A percentile compares a stretch with the other conserved stretches of the same genome.
Evolutionary conservation across 2,113 vertebrate species (phyloP).

Genomic region (Tyrannus savana): DNA sequence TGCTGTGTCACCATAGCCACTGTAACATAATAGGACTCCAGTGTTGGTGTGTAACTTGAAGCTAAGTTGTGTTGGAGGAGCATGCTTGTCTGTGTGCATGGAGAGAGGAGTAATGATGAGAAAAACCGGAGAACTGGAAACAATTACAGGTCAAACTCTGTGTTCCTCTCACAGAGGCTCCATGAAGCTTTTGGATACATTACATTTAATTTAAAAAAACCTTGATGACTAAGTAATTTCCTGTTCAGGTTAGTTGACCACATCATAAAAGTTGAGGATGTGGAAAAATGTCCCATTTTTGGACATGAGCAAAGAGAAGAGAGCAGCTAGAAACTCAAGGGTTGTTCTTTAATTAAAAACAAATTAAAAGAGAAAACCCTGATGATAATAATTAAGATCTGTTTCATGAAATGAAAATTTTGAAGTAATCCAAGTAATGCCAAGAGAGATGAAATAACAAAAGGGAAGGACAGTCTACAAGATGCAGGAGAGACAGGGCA

Average conservation of each 20-base stretch:
- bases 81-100: background rate
- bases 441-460: constrained; percentile 63
- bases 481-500: constrained; percentile 27
- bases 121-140: constrained; percentile 12
- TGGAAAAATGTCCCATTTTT: background rate
- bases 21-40: background rate
- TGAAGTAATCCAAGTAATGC: constrained; percentile 76
- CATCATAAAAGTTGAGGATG: background rate
- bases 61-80: background rate
- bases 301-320: background rate
- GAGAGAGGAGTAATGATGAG: background rate
- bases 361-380: no score
- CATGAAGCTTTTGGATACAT: background rate
- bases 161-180: background rate
- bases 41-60: background rate
- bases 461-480: constrained; percentile 47
- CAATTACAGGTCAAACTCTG: background rate
- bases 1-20: background rate
- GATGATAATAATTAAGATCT: constrained; percentile 35
- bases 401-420: constrained; percentile 82
- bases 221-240: background rate
- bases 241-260: background rate
- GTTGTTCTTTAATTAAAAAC: background rate
- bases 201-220: background rate
- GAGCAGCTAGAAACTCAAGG: background rate